A percentile compares a stretch with the other conserved stretches of the same genome.
These are phyloP conservation scores for Chrysina gloriosa DNA, from an alignment of 2,888 invertebrate genomes.

Conservation along the genomic window DNA sequence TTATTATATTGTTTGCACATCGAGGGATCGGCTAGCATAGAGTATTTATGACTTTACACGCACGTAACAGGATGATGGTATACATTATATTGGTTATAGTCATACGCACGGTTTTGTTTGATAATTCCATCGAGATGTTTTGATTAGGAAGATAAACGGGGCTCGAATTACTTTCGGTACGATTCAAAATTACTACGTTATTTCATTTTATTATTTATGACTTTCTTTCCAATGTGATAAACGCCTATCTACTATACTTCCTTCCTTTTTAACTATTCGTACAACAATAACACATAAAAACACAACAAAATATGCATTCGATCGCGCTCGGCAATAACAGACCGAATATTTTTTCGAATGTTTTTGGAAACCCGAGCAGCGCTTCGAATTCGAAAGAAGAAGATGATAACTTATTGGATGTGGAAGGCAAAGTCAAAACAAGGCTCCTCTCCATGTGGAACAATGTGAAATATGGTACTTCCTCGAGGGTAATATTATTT, in stretches of 20 bases:
- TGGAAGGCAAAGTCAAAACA: slow-evolving; percentile 83
- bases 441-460: slow-evolving; percentile 90
- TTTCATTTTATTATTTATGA: slow-evolving; percentile 13
- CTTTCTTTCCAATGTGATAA: neutral
- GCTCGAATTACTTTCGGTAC: neutral
- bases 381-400: slow-evolving; percentile 57
- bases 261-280: neutral
- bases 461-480: slow-evolving; percentile 86
- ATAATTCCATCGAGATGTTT: slow-evolving; percentile 5
- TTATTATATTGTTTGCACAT: slow-evolving; percentile 4
- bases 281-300: neutral
- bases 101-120: neutral
- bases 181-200: neutral
- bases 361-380: slow-evolving; percentile 52
- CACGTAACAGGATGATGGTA: neutral
- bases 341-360: slow-evolving; percentile 46
- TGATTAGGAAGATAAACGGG: neutral
- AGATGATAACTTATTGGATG: slow-evolving; percentile 64
- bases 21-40: slow-evolving; percentile 3
- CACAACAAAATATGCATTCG: slow-evolving; percentile 32
- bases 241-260: neutral
- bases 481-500: slow-evolving; percentile 5
- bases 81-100: neutral
- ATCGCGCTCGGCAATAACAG: slow-evolving; percentile 51
- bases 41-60: slow-evolving; percentile 17